Base-by-base conservation (phyloP, 2,113 vertebrate species). In the Picathartes gymnocephalus region DNA sequence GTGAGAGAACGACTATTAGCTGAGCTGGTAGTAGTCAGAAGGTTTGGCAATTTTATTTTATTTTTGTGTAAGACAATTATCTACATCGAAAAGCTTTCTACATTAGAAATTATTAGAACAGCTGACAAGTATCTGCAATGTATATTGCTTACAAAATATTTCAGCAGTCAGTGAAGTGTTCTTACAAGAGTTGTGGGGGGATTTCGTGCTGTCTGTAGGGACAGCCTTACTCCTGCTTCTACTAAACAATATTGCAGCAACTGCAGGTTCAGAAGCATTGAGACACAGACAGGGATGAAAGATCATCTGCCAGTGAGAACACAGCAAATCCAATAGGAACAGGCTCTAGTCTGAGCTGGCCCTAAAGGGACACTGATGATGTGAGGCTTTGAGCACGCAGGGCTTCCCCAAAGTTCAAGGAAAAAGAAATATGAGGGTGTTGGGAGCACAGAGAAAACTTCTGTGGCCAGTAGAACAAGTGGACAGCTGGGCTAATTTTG, bases 101-200 rank as follows among this genome's bases (percentile, higher is more conserved):
- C 23, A n/a, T 37, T 9, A 48, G n/a, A 70, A 77, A 74, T 10
- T 6, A 11, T 35, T 22, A 58, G 40, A 78, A 45, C 11, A 42
- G 20, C 42, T 84, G 44, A 78, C 65, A 71, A 83, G 4, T 25
- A 70, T 33, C 51, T 58, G 61, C 58, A 66, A 16, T 15, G 37
- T 17, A 12, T 17, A 37, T 9, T 14, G 28, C 17, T 60, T 40
- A 44, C 14, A 50, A 74, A 78, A 37, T n/a, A 54, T 60, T 71
- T 64, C 60, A 78, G 42, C 42, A 83, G 37, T 37, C 16, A 37
- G n/a, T 10, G 12, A 78, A n/a, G 18, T 14, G 28, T 40, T 83
- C 66, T 45, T 18, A 18, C 9, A 48, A 57, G 31, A 69, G 6
- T 2, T 37, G 10, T 6, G 28, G 22, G 7, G 1, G 0, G 10